Evolutionary conservation across 2,113 vertebrate species (phyloP).

Genomic region (Athene cunicularia): DNA sequence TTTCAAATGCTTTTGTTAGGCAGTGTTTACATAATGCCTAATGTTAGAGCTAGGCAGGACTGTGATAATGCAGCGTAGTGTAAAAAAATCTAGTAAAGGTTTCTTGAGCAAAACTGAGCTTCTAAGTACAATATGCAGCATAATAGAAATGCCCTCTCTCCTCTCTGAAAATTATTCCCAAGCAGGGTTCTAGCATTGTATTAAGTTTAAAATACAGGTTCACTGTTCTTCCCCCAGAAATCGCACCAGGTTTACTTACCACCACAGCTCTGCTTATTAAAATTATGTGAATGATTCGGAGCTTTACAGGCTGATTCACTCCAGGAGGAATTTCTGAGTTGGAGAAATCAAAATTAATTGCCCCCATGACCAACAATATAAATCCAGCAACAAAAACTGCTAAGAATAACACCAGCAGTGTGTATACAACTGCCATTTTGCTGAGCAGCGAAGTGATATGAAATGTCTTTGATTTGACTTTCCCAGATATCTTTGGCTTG

Average conservation of each 20-base stretch:
- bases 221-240: neutral
- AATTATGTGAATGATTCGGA: constrained; percentile 70
- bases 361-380: constrained; percentile 78
- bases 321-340: constrained; percentile 81
- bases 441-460: neutral
- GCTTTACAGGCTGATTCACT: constrained; percentile 74
- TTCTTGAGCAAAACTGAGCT: neutral
- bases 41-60: neutral
- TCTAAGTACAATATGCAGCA: neutral
- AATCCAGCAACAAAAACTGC: constrained; percentile 73
- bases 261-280: constrained; percentile 71
- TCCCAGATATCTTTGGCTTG: constrained; percentile 30
- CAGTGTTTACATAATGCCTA: neutral
- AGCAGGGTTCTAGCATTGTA: neutral
- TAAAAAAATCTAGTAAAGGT: neutral
- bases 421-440: constrained; percentile 73
- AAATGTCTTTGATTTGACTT: constrained; percentile 21
- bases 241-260: constrained; percentile 72
- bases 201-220: neutral
- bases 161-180: neutral
- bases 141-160: neutral
- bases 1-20: neutral
- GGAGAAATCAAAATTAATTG: constrained; percentile 78
- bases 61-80: neutral
- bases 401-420: constrained; percentile 73